A percentile compares a stretch with the other conserved stretches of the same genome.
Evolutionary conservation across 2,888 invertebrate genomes (phyloP).

Genomic region (Meghimatium bilineatum): DNA sequence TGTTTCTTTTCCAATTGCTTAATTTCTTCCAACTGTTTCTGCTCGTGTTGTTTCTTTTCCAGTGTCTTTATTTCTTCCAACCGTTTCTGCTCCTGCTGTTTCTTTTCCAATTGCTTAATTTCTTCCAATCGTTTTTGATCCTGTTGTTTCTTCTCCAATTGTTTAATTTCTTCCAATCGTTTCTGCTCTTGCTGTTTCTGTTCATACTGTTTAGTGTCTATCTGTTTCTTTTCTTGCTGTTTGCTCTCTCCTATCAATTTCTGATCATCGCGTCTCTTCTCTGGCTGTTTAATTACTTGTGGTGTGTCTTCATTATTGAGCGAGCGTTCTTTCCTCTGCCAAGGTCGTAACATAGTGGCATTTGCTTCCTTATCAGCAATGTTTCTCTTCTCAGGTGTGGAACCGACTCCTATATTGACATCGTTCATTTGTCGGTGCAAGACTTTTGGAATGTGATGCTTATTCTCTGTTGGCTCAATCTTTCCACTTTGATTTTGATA

Average conservation of each 20-base stretch:
- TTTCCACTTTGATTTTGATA: neutral
- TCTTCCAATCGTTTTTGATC: neutral
- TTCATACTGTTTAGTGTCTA: neutral
- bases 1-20: neutral
- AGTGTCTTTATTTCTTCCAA: neutral
- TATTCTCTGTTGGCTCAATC: neutral
- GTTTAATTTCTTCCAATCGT: neutral
- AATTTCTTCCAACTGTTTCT: neutral
- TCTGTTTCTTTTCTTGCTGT: neutral
- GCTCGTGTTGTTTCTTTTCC: conserved; percentile 11
- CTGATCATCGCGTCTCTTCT: neutral
- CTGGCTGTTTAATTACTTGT: neutral
- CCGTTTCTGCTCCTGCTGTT: neutral
- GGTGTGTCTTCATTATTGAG: neutral
- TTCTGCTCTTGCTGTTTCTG: neutral
- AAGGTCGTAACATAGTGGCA: neutral
- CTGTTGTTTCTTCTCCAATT: neutral
- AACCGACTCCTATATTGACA: neutral
- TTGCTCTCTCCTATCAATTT: neutral
- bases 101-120: conserved; percentile 1
- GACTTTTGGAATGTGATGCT: neutral
- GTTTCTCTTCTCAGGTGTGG: neutral
- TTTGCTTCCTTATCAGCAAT: neutral
- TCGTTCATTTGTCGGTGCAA: neutral
- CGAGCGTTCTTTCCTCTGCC: neutral